Evolutionary conservation across 1,140 invertebrate genomes (phyloP).

Genomic region (Drosophila nasuta): DNA sequence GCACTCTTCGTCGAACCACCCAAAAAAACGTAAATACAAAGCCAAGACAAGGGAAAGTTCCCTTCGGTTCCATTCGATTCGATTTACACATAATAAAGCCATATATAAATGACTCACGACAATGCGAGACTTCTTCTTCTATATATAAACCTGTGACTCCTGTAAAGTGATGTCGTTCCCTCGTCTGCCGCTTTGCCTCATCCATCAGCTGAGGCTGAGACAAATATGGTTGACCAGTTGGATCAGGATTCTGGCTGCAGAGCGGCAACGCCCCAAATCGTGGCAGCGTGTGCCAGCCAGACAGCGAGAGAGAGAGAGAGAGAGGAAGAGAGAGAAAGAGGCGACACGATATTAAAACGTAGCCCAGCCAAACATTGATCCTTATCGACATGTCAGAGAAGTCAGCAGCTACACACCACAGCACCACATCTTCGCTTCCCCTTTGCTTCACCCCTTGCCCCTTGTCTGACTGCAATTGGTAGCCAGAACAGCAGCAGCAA

Average conservation of each 20-base stretch:
- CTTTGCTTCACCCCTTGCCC: conserved; percentile 18
- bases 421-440: background rate
- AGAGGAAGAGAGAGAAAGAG: background rate
- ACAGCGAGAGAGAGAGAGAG: conserved; percentile 7
- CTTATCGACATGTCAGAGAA: conserved; percentile 72
- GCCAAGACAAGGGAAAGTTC: conserved; percentile 20
- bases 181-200: background rate
- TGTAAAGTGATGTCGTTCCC: conserved; percentile 8
- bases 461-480: conserved; percentile 57
- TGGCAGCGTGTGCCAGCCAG: conserved; percentile 56
- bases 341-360: conserved; percentile 70
- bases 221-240: conserved; percentile 33
- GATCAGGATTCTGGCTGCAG: conserved; percentile 19
- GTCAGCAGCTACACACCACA: conserved; percentile 28
- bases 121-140: conserved; percentile 2
- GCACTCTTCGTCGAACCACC: conserved; percentile 70
- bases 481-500: conserved; percentile 70
- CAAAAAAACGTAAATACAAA: conserved; percentile 53
- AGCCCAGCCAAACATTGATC: conserved; percentile 76
- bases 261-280: conserved; percentile 71
- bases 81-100: conserved; percentile 31
- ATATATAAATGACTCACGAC: conserved; percentile 41
- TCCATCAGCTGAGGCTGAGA: conserved; percentile 11
- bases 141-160: conserved; percentile 19
- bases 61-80: conserved; percentile 24